A percentile compares a stretch with the other conserved stretches of the same genome.
Evolutionary conservation across 2,888 invertebrate genomes (phyloP).

Genomic region (Heliconius ismenius): DNA sequence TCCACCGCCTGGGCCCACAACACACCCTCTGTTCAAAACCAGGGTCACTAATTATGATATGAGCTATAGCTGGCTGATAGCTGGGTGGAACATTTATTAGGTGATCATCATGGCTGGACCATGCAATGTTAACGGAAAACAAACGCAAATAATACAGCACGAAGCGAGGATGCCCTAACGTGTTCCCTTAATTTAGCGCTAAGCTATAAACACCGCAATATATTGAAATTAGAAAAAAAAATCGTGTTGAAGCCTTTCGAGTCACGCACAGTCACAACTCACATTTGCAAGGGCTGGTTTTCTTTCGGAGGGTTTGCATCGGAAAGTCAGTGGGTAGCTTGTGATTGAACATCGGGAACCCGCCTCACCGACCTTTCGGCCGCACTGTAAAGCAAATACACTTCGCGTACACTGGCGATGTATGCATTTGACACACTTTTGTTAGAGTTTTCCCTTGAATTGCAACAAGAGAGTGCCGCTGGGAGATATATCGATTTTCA

Average conservation of each 20-base stretch:
- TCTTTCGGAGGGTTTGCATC: constrained; percentile 96
- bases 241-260: constrained; percentile 49
- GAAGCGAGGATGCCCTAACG: constrained; percentile 66
- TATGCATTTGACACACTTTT: constrained; percentile 52
- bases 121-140: constrained; percentile 70
- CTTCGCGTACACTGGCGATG: constrained; percentile 61
- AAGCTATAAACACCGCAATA: constrained; percentile 60
- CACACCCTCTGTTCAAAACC: constrained; percentile 80
- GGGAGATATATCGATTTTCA: constrained; percentile 73
- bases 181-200: constrained; percentile 68
- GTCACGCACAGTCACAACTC: constrained; percentile 80
- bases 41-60: constrained; percentile 68
- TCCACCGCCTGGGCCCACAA: constrained; percentile 63
- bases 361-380: constrained; percentile 55
- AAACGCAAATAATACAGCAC: constrained; percentile 69
- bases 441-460: constrained; percentile 49
- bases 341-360: constrained; percentile 80
- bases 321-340: constrained; percentile 82
- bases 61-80: constrained; percentile 55
- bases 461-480: constrained; percentile 61
- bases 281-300: constrained; percentile 97
- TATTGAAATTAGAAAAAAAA: constrained; percentile 54
- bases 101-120: constrained; percentile 64
- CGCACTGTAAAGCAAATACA: constrained; percentile 75
- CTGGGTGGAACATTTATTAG: constrained; percentile 54